phyloP scores from a whole-genome alignment of 2,113 vertebrate genomes.

The Sminthopsis crassicaudata region DNA sequence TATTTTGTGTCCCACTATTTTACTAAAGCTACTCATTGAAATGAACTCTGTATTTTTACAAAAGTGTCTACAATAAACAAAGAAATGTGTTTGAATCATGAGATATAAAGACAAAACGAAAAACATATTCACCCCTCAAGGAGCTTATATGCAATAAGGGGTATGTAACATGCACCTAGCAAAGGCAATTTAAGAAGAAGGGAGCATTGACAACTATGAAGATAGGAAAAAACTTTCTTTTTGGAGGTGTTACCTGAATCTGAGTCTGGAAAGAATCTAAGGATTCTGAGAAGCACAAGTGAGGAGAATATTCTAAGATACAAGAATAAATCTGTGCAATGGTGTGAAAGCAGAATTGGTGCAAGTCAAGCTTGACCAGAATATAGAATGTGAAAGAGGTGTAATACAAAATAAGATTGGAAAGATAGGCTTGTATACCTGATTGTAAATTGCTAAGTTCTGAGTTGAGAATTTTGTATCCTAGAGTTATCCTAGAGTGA shows the following conservation, averaged over 20 bases:
- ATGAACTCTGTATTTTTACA: not conserved
- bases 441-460: not conserved
- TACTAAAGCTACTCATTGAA: not conserved
- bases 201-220: no score
- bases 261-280: not conserved
- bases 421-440: not conserved
- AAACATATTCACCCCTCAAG: not conserved
- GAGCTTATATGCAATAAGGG: not conserved
- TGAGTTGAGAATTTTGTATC: not conserved
- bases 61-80: not conserved
- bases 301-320: not conserved
- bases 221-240: no score
- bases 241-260: no score
- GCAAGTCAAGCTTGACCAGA: not conserved
- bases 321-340: not conserved
- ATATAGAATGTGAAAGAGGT: not conserved
- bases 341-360: not conserved
- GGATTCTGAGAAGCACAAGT: not conserved
- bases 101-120: not conserved
- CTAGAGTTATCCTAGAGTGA: no score
- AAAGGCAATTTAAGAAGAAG: not conserved
- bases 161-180: not conserved
- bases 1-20: not conserved
- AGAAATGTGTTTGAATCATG: not conserved
- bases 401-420: not conserved